Base-by-base conservation (phyloP, 2,113 vertebrate genomes). In the Ammodytes dubius region DNA sequence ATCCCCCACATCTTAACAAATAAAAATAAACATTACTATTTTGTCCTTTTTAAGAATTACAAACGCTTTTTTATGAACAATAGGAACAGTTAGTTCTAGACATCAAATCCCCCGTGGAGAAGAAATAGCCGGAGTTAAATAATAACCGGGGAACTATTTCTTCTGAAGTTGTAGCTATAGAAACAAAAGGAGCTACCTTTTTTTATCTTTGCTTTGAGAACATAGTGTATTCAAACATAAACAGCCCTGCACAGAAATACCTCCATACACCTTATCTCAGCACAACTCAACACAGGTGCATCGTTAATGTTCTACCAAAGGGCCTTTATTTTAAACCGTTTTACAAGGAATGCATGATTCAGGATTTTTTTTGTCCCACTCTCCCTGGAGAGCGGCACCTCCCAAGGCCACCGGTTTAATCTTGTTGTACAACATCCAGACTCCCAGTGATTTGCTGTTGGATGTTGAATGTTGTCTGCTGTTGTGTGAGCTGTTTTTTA, bases 271-370 rank as follows among this genome's bases (percentile, higher is more conserved):
- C 61, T 74, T 77, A 87, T 87, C 75, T 87, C 77, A 79, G 39
- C 54, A 71, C 64, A 84, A 87, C 56, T 81, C 74, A 85, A 79
- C 73, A 72, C 77, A 68, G 45, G 70, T 75, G 74, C 80, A 14
- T 39, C 3, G 70, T 89, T 89, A 88, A 90, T 89, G 79, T 88
- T 91, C 89, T 57, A 87, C 82, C 63, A 65, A 50, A 74, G 67
- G 72, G 40, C 52, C 50, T 85, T 76, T 83, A 64, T 84, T 89
- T 87, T 47, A 70, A 86, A 76, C 27, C 19, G 42, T 78, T 89
- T 90, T 76, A 90, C 85, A 87, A 89, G 77, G 77, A 77, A 75
- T 63, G 61, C 8, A 27, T 83, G 79, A 82, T 84, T 77, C 61
- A 65, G 54, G 61, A 42, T 64, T 53, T 50, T 50, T 27, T 70